Percentiles rank a stretch among this genome's conserved stretches.
Evolutionary conservation across 2,888 invertebrate species (phyloP).

Genomic region (Bellardia bayeri): DNA sequence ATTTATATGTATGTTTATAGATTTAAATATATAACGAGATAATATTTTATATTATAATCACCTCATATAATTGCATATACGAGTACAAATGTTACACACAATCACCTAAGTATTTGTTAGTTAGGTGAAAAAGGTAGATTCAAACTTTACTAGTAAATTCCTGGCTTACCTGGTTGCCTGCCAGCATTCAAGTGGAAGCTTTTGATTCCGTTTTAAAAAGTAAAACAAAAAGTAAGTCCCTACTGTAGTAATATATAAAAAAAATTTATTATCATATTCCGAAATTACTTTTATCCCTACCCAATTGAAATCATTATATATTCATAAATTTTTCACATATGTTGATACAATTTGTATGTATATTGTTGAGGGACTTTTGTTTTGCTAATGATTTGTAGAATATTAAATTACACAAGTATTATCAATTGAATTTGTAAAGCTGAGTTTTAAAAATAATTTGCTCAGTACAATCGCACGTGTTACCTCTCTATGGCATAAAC

Average conservation of each 20-base stretch:
- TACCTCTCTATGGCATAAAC: slow-evolving; percentile 1
- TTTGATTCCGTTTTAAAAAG: too few species aligned
- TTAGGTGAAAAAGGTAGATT: background rate
- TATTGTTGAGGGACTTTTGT: slow-evolving; percentile 45
- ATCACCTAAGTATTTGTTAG: background rate
- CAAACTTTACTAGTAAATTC: background rate
- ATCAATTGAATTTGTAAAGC: slow-evolving; percentile 30
- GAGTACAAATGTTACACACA: background rate
- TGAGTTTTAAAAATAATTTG: background rate
- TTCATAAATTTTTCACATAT: slow-evolving; percentile 1
- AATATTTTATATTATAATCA: slow-evolving; percentile 53
- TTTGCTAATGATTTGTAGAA: slow-evolving; percentile 53
- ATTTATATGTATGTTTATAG: background rate
- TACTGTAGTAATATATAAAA: background rate
- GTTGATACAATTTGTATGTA: background rate
- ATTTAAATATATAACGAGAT: background rate
- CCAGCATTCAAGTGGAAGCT: too few species aligned
- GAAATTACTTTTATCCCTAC: background rate
- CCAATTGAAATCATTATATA: background rate
- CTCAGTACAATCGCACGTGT: slow-evolving; percentile 14
- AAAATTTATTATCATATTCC: background rate
- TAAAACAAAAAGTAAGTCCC: too few species aligned
- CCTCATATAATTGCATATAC: slow-evolving; percentile 35
- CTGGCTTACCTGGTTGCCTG: too few species aligned
- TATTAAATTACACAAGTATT: slow-evolving; percentile 53